These are phyloP conservation scores for Myotis davidii DNA, from an alignment of 2,113 vertebrate species.

Conservation along the genomic window DNA sequence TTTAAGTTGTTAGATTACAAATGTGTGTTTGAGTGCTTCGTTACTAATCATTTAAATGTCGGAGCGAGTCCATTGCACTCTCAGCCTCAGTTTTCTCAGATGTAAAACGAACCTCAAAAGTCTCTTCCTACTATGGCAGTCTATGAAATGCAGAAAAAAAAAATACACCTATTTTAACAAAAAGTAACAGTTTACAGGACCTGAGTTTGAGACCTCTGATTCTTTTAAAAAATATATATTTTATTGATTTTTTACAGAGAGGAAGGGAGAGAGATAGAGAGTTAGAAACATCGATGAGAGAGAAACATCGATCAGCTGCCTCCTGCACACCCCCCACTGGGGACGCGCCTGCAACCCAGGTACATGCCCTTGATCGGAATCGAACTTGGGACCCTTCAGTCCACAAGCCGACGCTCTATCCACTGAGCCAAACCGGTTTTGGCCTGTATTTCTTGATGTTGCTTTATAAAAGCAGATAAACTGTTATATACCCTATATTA, in stretches of 20 bases:
- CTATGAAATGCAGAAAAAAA: background rate
- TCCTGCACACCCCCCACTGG: no score
- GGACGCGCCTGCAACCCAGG: no score
- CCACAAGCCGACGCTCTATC: no score
- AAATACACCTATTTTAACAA: background rate
- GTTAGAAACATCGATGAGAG: no score
- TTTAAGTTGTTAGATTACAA: background rate
- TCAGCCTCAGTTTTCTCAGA: background rate
- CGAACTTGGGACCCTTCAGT: no score
- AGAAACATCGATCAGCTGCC: no score
- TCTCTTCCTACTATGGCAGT: background rate
- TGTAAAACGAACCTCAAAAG: background rate
- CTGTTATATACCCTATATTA: background rate
- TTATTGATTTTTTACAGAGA: no score
- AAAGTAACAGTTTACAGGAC: background rate
- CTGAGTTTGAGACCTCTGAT: constrained; percentile 15
- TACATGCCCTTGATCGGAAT: no score
- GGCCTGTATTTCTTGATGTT: constrained; percentile 57
- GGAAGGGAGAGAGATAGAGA: no score
- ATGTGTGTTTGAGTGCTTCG: background rate
- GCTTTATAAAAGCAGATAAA: constrained; percentile 36
- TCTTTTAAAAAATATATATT: no score
- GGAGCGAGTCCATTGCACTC: background rate
- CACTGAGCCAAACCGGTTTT: no score
- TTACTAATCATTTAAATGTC: background rate